These are phyloP conservation scores for Spisula subtruncata DNA, from an alignment of 2,888 invertebrate genomes.

Conservation along the genomic window DNA sequence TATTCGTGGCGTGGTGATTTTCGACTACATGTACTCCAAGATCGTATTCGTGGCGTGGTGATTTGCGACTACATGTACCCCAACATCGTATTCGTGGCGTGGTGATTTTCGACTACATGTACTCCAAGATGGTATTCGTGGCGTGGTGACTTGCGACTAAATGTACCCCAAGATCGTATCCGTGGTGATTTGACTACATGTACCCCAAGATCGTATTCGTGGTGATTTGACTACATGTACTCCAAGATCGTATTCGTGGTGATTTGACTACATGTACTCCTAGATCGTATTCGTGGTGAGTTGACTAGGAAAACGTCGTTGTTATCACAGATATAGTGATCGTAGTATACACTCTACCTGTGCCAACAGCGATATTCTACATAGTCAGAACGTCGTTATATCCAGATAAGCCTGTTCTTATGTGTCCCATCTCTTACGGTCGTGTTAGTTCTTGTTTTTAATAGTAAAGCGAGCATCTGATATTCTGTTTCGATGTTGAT, in stretches of 20 bases:
- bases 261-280: background rate
- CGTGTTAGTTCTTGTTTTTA: background rate
- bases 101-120: too few species aligned
- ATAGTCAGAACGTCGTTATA: background rate
- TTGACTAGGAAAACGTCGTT: conserved; percentile 41
- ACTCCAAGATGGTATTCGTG: too few species aligned
- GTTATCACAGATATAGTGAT: conserved; percentile 63
- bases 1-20: background rate
- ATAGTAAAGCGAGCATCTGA: too few species aligned
- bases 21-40: too few species aligned
- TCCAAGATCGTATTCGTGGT: too few species aligned
- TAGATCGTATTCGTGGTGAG: background rate
- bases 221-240: background rate
- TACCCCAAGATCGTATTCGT: too few species aligned
- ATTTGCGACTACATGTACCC: too few species aligned
- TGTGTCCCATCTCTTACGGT: background rate
- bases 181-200: too few species aligned
- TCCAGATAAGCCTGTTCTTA: background rate
- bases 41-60: background rate
- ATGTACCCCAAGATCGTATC: too few species aligned
- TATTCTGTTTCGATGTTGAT: too few species aligned
- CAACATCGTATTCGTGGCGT: too few species aligned
- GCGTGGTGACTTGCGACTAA: too few species aligned
- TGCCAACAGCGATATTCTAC: conserved; percentile 53
- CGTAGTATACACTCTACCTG: conserved; percentile 56